Evolutionary conservation across 2,888 invertebrate genomes (phyloP).

Genomic region (Eilema caniola): DNA sequence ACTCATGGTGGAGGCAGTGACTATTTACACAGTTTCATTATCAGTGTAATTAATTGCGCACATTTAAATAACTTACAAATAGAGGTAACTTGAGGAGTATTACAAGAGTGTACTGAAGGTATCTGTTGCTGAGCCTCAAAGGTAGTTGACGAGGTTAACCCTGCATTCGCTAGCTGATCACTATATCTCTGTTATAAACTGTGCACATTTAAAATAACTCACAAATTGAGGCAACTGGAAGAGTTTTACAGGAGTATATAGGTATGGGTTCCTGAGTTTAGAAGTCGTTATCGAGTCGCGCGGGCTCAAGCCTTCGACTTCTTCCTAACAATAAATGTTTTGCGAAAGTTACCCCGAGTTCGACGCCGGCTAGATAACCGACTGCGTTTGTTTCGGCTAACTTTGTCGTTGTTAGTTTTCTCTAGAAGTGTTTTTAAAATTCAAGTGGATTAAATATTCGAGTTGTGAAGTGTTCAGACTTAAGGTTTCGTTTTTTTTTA

Average conservation of each 20-base stretch:
- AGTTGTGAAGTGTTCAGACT: neutral
- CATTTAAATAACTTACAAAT: too few relatives aligned
- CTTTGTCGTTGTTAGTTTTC: slow-evolving; percentile 57
- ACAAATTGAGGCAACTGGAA: slow-evolving; percentile 39
- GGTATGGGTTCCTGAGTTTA: slow-evolving; percentile 59
- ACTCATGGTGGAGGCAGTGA: too few relatives aligned
- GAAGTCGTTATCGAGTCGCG: slow-evolving; percentile 77
- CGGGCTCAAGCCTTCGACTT: slow-evolving; percentile 55
- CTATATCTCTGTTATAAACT: neutral
- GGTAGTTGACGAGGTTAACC: neutral
- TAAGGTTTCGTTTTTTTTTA: neutral
- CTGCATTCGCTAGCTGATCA: neutral
- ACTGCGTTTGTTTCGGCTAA: slow-evolving; percentile 71
- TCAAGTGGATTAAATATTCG: slow-evolving; percentile 15
- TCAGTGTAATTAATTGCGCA: too few relatives aligned
- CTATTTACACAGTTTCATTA: too few relatives aligned
- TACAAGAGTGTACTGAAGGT: too few relatives aligned
- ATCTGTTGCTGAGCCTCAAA: too few relatives aligned
- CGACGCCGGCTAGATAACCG: slow-evolving; percentile 68
- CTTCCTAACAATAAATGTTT: slow-evolving; percentile 81
- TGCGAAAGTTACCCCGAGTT: slow-evolving; percentile 70
- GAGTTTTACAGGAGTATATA: slow-evolving; percentile 45
- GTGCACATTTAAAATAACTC: slow-evolving; percentile 2
- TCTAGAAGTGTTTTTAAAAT: slow-evolving; percentile 25
- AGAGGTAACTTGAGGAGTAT: too few relatives aligned